Evolutionary conservation across 2,888 invertebrate species (phyloP).

Genomic region (Agrochola lota): DNA sequence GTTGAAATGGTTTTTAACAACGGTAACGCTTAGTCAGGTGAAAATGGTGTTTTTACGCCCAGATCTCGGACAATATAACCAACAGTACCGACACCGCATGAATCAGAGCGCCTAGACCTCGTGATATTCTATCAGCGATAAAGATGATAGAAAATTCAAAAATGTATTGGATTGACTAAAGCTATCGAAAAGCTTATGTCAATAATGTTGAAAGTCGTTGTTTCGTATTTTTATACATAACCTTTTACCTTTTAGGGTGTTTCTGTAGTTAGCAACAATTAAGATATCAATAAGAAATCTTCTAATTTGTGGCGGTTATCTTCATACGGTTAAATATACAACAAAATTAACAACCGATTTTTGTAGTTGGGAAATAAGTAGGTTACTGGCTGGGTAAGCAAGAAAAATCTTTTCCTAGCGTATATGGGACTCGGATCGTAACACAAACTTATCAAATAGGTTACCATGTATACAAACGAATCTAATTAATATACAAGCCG

Average conservation of each 20-base stretch:
- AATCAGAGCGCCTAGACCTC: accelerated
- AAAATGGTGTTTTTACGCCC: neutral
- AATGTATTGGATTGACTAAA: neutral
- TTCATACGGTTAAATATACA: too few species aligned
- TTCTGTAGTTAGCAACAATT: neutral
- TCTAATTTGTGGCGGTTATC: neutral
- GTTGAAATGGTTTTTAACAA: too few species aligned
- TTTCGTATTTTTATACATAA: neutral
- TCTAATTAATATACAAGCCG: neutral
- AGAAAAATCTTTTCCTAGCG: neutral
- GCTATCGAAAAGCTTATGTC: neutral
- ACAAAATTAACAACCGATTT: neutral
- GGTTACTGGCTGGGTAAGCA: neutral
- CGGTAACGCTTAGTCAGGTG: too few species aligned
- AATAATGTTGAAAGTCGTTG: neutral
- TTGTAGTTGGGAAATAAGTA: neutral
- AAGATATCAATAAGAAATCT: neutral
- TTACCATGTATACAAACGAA: constrained; percentile 1
- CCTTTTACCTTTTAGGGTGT: too few species aligned
- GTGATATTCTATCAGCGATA: neutral
- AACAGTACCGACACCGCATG: neutral
- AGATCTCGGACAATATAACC: neutral
- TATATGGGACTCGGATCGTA: neutral
- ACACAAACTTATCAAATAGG: neutral
- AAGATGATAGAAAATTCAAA: neutral